These are phyloP conservation scores for Peribatodes rhomboidaria DNA, from an alignment of 2,888 invertebrate genomes.

Conservation along the genomic window DNA sequence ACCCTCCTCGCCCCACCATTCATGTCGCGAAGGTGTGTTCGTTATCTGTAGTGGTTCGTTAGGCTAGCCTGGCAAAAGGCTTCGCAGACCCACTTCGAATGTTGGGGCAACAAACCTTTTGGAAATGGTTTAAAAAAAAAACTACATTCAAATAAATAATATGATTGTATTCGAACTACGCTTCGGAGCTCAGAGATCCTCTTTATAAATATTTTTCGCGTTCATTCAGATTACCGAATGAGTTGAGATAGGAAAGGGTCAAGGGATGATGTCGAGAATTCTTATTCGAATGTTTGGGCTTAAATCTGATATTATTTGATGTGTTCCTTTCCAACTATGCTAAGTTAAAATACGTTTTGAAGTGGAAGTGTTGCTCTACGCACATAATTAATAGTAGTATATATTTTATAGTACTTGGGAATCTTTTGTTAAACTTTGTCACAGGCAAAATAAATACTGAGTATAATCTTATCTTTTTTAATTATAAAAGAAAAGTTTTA, in stretches of 20 bases:
- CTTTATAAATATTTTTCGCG: not conserved
- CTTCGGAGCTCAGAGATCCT: not conserved
- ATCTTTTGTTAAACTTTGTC: not conserved
- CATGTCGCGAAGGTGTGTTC: conserved; percentile 51
- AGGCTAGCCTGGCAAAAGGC: conserved; percentile 60
- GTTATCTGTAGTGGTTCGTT: conserved; percentile 72
- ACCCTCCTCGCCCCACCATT: conserved; percentile 32
- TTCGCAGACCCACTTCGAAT: conserved; percentile 51
- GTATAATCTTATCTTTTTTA: no score
- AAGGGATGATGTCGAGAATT: not conserved
- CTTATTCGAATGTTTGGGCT: not conserved
- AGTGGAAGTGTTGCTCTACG: not conserved
- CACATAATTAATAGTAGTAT: no score
- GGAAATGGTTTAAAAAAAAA: not conserved
- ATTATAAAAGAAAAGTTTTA: not conserved
- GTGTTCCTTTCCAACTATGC: not conserved
- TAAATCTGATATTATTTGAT: not conserved
- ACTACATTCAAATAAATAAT: not conserved
- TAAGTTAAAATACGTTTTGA: not conserved
- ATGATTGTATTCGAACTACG: not conserved
- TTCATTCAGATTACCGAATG: not conserved
- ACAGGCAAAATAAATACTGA: not conserved
- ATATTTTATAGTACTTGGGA: no score
- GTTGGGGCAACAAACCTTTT: conserved; percentile 34
- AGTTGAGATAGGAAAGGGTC: conserved; percentile 1